phyloP scores from a whole-genome alignment of 2,113 vertebrate genomes.

The Saccopteryx leptura region DNA sequence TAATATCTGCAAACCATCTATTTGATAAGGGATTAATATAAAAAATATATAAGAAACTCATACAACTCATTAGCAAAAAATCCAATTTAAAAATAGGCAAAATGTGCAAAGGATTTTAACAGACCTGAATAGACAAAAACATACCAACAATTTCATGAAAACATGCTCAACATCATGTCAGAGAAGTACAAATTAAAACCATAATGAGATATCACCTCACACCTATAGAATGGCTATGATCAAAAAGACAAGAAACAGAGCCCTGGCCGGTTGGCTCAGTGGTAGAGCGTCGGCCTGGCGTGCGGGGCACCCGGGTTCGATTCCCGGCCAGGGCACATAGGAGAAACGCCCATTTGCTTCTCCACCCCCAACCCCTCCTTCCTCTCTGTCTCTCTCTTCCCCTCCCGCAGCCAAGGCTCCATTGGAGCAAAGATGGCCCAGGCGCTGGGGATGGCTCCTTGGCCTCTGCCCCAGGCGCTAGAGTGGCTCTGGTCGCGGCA shows the following conservation, averaged over 20 bases:
- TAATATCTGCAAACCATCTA: neutral
- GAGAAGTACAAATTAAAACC: neutral
- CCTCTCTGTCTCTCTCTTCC: too few relatives aligned
- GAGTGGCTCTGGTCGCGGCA: too few relatives aligned
- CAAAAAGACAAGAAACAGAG: neutral
- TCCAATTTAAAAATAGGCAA: neutral
- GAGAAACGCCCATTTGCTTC: too few relatives aligned
- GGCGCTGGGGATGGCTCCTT: too few relatives aligned
- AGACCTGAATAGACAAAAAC: neutral
- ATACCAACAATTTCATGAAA: neutral
- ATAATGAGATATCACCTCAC: neutral
- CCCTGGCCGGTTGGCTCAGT: too few relatives aligned
- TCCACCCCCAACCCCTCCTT: too few relatives aligned
- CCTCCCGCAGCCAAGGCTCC: too few relatives aligned
- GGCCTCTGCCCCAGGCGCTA: too few relatives aligned
- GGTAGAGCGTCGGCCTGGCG: too few relatives aligned
- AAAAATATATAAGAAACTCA: conserved; percentile 10
- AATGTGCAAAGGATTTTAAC: neutral
- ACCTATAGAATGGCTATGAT: neutral
- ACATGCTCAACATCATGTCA: conserved; percentile 4
- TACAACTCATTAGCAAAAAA: neutral
- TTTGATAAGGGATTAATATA: neutral
- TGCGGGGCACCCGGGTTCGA: too few relatives aligned
- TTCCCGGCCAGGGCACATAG: too few relatives aligned
- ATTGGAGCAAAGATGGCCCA: too few relatives aligned